Base-by-base conservation (phyloP, 2,888 invertebrate species). In the Trisateles emortualis region DNA sequence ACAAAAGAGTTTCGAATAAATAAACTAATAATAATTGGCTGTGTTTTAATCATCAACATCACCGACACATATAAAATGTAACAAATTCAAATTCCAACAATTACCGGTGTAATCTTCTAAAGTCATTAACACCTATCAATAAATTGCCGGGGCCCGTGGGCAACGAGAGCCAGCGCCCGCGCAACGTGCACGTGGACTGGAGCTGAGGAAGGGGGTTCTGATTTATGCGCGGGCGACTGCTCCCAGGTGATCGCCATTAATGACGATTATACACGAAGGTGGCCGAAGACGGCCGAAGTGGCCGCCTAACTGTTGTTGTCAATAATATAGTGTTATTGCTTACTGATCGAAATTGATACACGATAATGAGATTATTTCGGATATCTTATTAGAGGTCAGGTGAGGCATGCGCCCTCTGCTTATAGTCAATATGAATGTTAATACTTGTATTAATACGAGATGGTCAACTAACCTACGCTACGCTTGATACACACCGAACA, bases 251-350 rank as follows among this genome's bases (percentile, higher is more conserved):
- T 35, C 32, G 35, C 36, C 35, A 48, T 39, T 53, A 52, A 50
- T 47, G 45, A 42, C 47, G 47, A 61, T 46, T 40, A 59, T 19
- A 45, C 52, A 42, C 53, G 44, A 49, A 44, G 35, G 10, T 32
- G 19, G 0, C 32, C 39, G 42, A 57, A 10, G 43, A 3, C 29
- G n/a, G 10, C 36, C 36, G 44, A 57, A 13, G 40, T 58, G n/a
- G 2, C 35, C 29, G 9, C 5, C 40, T 69, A 66, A 66, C 68
- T 63, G 70, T 59, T 47, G 40, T 52, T 41, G 47, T 43, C 42
- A 32, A 59, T 68, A 55, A 63, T 51, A 51, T 59, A 68, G 63
- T 69, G 59, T 59, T 65, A 69, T 66, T 59, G 54, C 50, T 49
- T 44, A 43, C 51, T 44, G 54, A 30, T 53, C 52, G 46, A 57